A percentile compares a stretch with the other conserved stretches of the same genome.
Conservation (phyloP, 1,140 invertebrate species). For the Pogonognathellus flavescens region DNA sequence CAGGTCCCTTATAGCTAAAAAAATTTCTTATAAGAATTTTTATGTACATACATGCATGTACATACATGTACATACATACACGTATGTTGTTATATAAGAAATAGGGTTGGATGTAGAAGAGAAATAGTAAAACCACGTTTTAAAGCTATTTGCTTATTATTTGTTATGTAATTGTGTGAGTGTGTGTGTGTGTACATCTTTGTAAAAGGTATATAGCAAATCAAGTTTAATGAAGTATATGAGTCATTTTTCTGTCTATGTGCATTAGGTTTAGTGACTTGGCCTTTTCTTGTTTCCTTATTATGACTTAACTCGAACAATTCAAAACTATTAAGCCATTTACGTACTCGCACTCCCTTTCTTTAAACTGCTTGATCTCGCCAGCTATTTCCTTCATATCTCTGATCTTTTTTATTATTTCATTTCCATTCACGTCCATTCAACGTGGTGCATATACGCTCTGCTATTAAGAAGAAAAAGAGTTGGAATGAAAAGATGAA, state of each 20-base stretch:
- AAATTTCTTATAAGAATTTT: too few relatives aligned
- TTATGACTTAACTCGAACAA: constrained; percentile 42
- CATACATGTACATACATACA: too few relatives aligned
- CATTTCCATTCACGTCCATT: not conserved
- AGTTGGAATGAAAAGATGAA: too few relatives aligned
- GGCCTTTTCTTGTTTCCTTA: not conserved
- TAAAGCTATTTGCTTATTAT: too few relatives aligned
- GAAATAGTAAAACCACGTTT: too few relatives aligned
- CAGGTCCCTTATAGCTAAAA: too few relatives aligned
- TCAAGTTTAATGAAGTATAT: not conserved
- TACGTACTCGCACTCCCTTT: not conserved
- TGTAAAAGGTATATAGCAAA: not conserved
- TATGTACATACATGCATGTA: too few relatives aligned
- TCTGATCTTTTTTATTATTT: not conserved
- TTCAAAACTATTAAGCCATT: constrained; percentile 16
- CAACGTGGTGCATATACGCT: not conserved
- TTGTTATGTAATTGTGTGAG: too few relatives aligned
- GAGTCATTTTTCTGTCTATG: not conserved
- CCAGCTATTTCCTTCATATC: not conserved
- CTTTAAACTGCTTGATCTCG: not conserved
- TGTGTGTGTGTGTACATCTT: too few relatives aligned
- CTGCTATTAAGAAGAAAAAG: too few relatives aligned
- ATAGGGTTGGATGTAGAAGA: too few relatives aligned
- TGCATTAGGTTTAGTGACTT: not conserved
- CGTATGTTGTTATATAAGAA: too few relatives aligned